Base-by-base conservation (phyloP, 2,888 invertebrate genomes). In the Phanerotoma sp. region DNA sequence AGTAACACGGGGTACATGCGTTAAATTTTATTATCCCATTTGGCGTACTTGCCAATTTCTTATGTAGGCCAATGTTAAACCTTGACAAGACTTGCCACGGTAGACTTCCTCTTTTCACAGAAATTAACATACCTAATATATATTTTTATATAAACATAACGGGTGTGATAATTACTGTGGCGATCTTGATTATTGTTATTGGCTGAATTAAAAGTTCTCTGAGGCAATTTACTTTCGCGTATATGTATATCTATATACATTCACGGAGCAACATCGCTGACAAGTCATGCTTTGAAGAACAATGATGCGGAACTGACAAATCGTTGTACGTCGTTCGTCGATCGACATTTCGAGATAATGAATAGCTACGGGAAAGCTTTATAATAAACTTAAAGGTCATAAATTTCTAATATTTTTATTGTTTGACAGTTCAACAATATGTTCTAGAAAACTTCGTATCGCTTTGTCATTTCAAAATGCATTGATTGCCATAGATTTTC, bases 31-130 rank as follows among this genome's bases (percentile, higher is more conserved):
- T 61, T 54, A 65, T 63, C 57, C 37, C 63, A 60, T 66, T 68
- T 72, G 71, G 72, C 73, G 72, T 58, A 57, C 62, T 49, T 51
- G 56, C 48, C 55, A 40, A 57, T 61, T 58, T 62, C 63, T 60
- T 67, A 66, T 63, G 63, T 66, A 58, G 69, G 67, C 60, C 71
- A 70, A 69, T 69, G 68, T 69, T 66, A 63, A 61, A 66, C 69
- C 69, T 71, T 70, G 71, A 60, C 63, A 61, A 62, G 61, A 60
- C 59, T 62, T 59, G 54, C 59, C 53, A 61, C 45, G 20, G 42
- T 57, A 50, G n/a, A 58, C 56, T 48, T 56, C 44, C 51, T 45
- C 30, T 28, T 47, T 28, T 41, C 18, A 15, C 22, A 11, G 21
- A 47, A 13, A 15, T 13, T 7, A n/a, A n/a, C n/a, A n/a, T n/a